Evolutionary conservation across 2,113 vertebrate species (phyloP).

Genomic region (Mola mola): DNA sequence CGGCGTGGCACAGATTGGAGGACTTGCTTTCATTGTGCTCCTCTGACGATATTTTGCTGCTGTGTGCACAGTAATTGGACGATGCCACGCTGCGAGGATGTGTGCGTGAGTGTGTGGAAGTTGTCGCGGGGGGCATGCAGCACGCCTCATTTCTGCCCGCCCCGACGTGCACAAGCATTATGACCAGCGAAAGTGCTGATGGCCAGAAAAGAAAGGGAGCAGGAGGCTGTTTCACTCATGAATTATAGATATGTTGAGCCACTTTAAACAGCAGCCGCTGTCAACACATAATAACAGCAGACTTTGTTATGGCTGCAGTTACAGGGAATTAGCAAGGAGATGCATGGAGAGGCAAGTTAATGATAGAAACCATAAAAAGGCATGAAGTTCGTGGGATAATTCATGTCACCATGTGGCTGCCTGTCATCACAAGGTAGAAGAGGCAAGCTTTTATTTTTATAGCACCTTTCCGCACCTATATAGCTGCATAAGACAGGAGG

Average conservation of each 20-base stretch:
- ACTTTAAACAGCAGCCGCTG: conserved; percentile 77
- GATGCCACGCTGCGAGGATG: conserved; percentile 18
- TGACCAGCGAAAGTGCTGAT: conserved; percentile 79
- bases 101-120: not conserved
- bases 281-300: conserved; percentile 75
- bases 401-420: conserved; percentile 4
- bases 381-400: conserved; percentile 30
- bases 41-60: conserved; percentile 6
- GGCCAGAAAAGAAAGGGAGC: conserved; percentile 72
- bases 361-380: conserved; percentile 34
- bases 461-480: not conserved
- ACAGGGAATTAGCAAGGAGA: conserved; percentile 50
- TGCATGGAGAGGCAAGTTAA: conserved; percentile 14
- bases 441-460: not conserved
- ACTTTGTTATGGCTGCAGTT: conserved; percentile 52
- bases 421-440: conserved; percentile 9
- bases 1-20: not conserved
- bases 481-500: not conserved
- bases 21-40: conserved; percentile 21
- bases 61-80: conserved; percentile 11
- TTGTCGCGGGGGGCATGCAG: conserved; percentile 7
- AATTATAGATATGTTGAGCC: conserved; percentile 79
- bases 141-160: conserved; percentile 48
- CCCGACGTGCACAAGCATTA: conserved; percentile 66
- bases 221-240: conserved; percentile 70